A percentile compares a stretch with the other conserved stretches of the same genome.
phyloP scores from a whole-genome alignment of 2,113 vertebrate species.

The Andinoacara biseriatus region DNA sequence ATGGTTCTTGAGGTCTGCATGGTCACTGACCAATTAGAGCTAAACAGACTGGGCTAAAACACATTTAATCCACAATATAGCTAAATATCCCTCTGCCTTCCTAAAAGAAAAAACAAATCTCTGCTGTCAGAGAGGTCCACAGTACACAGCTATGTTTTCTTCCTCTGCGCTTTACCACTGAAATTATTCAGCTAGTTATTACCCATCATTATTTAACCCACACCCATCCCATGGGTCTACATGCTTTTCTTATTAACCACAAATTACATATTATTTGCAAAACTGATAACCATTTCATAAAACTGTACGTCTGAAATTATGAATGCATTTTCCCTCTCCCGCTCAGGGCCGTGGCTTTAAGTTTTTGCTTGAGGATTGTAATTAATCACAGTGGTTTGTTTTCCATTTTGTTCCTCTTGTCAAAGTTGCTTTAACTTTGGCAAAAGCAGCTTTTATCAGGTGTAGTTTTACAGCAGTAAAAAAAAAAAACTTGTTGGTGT shows the following conservation, averaged over 20 bases:
- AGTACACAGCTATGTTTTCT: not conserved
- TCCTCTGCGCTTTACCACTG: not conserved
- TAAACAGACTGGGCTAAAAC: slow-evolving; percentile 24
- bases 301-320: not conserved
- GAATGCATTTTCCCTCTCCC: not conserved
- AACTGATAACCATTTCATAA: not conserved
- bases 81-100: not conserved
- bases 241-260: slow-evolving; percentile 2
- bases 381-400: not conserved
- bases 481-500: not conserved
- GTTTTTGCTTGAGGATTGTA: not conserved
- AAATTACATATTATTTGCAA: not conserved
- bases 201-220: not conserved
- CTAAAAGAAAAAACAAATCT: not conserved
- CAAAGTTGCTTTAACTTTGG: not conserved
- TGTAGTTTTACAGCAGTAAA: not conserved
- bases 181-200: not conserved
- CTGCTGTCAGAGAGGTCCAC: not conserved
- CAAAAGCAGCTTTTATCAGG: not conserved
- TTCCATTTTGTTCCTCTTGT: not conserved
- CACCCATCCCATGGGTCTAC: not conserved
- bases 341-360: not conserved
- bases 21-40: slow-evolving; percentile 53
- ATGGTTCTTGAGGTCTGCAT: slow-evolving; percentile 37
- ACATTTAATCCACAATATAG: slow-evolving; percentile 9